Base-by-base conservation (phyloP, 2,888 invertebrate genomes). In the Drosophila merina region DNA sequence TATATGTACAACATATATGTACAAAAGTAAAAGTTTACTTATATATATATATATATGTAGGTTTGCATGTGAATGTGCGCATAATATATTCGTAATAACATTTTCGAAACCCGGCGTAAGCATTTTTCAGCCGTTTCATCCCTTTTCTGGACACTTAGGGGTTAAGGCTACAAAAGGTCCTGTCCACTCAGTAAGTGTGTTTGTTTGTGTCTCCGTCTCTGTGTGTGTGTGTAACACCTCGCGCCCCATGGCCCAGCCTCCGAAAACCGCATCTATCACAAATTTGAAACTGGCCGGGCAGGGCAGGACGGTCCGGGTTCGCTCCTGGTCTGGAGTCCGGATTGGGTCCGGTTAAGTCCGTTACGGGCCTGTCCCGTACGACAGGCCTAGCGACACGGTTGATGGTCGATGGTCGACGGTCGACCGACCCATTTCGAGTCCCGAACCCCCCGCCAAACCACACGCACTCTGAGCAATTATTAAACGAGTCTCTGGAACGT, bases 21-120 rank as follows among this genome's bases (percentile, higher is more conserved):
- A 59, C 45, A 28, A 58, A 55, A 45, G 62, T 49, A 66, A 60
- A 55, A 63, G 58, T 73, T 56, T 68, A 55, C 42, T 52, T 57
- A 40, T 57, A 33, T 33, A 55, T 30, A 33, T 33, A 57, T 30
- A 48, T 33, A 57, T 33, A 57, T 30, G 51, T 33, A 57, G 25
- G 51, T 72, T 25, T 20, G 45, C 42, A 50, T 52, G 47, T 52
- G 56, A 50, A 57, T 77, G 71, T 79, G 62, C 68, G 77, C 77
- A 86, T 79, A 86, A 86, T 84, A 84, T 86, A 84, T 86, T 82
- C 80, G 86, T 86, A 80, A 80, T 86, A 83, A 86, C 86, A 82
- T 82, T 82, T 82, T 81, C 76, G 54, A 86, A 84, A 72, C 75
- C 76, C 74, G 75, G 83, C 77, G 83, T 82, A 87, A 85, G 84